Evolutionary conservation across 2,797 vertebrate species (phyloP).

Genomic region (Peromyscus melanophrys): DNA sequence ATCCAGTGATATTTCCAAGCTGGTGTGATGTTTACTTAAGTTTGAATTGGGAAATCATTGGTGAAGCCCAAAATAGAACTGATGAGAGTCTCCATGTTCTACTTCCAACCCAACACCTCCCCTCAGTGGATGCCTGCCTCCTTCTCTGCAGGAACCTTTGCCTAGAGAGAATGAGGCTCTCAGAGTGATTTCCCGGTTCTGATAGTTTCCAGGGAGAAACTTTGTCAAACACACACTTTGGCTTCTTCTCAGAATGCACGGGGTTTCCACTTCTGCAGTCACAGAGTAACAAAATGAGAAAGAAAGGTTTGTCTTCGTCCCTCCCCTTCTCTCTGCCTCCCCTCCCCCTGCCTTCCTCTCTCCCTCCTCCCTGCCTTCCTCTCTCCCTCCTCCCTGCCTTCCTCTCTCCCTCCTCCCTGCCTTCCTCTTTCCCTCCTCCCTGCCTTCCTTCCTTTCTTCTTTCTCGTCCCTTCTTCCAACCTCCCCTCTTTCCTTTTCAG

Average conservation of each 20-base stretch:
- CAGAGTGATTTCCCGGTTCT: background rate
- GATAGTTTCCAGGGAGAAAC: background rate
- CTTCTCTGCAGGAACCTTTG: background rate
- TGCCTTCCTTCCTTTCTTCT: background rate
- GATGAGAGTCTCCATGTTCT: background rate
- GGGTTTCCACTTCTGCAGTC: too few relatives aligned
- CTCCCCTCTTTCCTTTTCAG: background rate
- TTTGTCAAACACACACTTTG: background rate
- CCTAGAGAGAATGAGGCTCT: conserved; percentile 15
- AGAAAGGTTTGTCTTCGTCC: background rate
- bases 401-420: accelerated
- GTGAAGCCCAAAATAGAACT: conserved; percentile 55
- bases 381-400: too few relatives aligned
- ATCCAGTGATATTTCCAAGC: conserved; percentile 1
- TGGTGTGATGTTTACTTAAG: conserved; percentile 18
- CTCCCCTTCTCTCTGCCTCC: accelerated
- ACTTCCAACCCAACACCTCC: conserved; percentile 33
- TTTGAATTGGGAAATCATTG: conserved; percentile 17
- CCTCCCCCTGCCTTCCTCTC: accelerated
- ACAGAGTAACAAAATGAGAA: background rate
- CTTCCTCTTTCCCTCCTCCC: too few relatives aligned
- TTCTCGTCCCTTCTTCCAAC: too few relatives aligned
- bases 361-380: accelerated
- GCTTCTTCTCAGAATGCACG: background rate
- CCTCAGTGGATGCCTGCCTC: background rate